Base-by-base conservation (phyloP, 1,140 invertebrate genomes). In the Dysdera silvatica region DNA sequence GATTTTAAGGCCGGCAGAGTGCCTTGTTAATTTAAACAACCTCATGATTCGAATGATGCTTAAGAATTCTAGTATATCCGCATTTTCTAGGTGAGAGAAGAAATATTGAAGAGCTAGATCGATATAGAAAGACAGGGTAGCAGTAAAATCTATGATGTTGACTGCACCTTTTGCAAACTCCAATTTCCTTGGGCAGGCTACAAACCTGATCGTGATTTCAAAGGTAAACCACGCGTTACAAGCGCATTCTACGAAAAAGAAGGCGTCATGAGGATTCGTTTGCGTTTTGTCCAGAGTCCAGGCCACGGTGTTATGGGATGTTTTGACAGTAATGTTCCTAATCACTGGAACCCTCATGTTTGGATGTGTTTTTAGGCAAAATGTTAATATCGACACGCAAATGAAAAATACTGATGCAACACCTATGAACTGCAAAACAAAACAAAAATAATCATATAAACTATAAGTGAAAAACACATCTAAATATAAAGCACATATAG, bases 71-170 rank as follows among this genome's bases (percentile, higher is more conserved):
- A 66, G 41, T 10, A 66, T 68, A 49, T 68, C 63, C 3, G 66
- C 69, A 77, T 95, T 96, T 78, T 95, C 93, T 52, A 96, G 78
- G 73, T 95, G 87, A 0, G 60, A 57, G 8, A 89, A 89, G 76
- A 92, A 91, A 73, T 85, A 86, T 74, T 92, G 88, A 58, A 95
- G 81, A 67, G 87, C 83, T 71, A 94, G 78, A 76, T 98, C 95
- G 71, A 98, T 87, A 82, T 98, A 94, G 81, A 99, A 99, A 75
- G 93, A 97, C 72, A 98, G 81, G 3, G 96, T 99, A 32, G 96
- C 96, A 64, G 98, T 90, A 81, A 98, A 95, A 78, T 99, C 96
- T 78, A 99, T 99, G 74, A 98, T 87, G 78, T 97, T 98, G 66
- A 97, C 88, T 61, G 90, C 92, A 65, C 88, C 89, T 75, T 87